Conservation (phyloP, 2,797 vertebrate genomes). For the Helarctos malayanus region DNA sequence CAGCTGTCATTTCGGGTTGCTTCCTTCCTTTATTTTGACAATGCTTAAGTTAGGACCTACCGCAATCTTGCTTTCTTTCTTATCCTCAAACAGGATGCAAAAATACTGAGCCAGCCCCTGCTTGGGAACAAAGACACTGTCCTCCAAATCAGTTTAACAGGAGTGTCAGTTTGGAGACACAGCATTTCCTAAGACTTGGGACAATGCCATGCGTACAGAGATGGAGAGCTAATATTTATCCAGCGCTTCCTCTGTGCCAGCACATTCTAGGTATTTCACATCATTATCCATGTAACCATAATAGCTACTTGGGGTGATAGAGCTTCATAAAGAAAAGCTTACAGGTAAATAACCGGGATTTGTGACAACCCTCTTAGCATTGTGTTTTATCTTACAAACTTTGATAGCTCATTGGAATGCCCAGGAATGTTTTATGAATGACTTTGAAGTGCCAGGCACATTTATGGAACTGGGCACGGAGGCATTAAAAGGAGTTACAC, state of each 20-base stretch:
- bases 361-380: conserved; percentile 31
- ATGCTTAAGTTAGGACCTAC: conserved; percentile 32
- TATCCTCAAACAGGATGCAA: conserved; percentile 32
- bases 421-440: conserved; percentile 41
- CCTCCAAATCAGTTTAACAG: conserved; percentile 4
- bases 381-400: conserved; percentile 58
- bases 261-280: not conserved
- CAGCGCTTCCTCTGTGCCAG: not conserved
- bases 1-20: conserved; percentile 62
- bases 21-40: conserved; percentile 31
- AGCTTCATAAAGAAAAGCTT: conserved; percentile 61
- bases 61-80: conserved; percentile 53
- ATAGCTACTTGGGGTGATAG: conserved; percentile 29
- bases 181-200: conserved; percentile 42
- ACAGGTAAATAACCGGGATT: conserved; percentile 54
- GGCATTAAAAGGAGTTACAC: conserved; percentile 65
- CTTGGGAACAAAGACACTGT: not conserved
- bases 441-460: conserved; percentile 48
- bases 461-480: conserved; percentile 54
- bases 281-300: conserved; percentile 43
- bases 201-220: not conserved
- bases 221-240: not conserved
- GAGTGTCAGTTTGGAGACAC: conserved; percentile 17
- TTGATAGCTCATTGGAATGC: conserved; percentile 60
- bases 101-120: not conserved